Base-by-base conservation (phyloP, 2,888 invertebrate genomes). In the Rapana venosa region DNA sequence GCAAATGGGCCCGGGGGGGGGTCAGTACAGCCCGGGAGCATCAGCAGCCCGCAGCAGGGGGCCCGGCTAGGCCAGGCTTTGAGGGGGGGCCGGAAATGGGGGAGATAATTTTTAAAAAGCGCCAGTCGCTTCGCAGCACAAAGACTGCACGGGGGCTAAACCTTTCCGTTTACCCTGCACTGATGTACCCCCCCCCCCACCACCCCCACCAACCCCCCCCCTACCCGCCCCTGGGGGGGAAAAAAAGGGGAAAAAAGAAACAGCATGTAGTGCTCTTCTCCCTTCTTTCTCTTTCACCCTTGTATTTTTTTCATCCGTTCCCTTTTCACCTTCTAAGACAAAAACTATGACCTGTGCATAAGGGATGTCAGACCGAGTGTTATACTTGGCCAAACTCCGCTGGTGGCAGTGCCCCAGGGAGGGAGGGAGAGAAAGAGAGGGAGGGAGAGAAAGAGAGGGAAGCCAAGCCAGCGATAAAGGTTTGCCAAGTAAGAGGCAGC, bases 401-500 rank as follows among this genome's bases (percentile, higher is more conserved):
- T 61, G 22, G 30, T 74, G n/a, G 74, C n/a, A 26, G 26, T n/a
- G 74, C 4, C n/a, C 1, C 74, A 8, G 30, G 17, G 74, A 74
- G 74, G n/a, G 74, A 74, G 74, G n/a, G 74, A 74, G n/a, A n/a
- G 74, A 66, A 2, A 66, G 66, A 26, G 66, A 47, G 47, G 11
- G 77, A 30, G 30, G n/a, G 77, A 77, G 77, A 77, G 77, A 74
- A 32, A 32, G 35, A 81, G 81, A 81, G 35, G 35, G 81, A 81
- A 20, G 66, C 20, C 66, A 47, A 47, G 47, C 47, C 20, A 22
- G 66, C 17, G 66, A 66, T 26, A 66, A 26, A 22, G 66, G 26
- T 22, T 22, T 22, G 66, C 17, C 20, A 66, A 66, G 66, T 22
- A 1, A 66, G 20, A 66, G 66, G 26, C 66, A 66, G 66, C 17